Base-by-base conservation (phyloP, 2,113 vertebrate genomes). In the Elaphurus davidianus region DNA sequence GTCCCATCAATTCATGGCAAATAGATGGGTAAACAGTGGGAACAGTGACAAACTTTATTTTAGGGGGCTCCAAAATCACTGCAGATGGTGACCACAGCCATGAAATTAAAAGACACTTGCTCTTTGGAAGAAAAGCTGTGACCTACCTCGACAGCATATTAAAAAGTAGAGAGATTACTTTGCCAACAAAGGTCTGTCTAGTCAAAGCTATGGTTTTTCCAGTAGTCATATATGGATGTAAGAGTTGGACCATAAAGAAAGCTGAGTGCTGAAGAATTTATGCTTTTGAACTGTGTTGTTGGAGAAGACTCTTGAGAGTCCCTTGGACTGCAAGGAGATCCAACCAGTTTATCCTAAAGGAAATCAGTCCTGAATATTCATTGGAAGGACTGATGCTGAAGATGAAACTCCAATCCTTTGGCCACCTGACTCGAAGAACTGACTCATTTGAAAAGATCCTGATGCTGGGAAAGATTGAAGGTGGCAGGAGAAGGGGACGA, bases 401-500 rank as follows among this genome's bases (percentile, higher is more conserved):
- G 33, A 8, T 0, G 64, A 67, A 67, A 67, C 64, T 21, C 33
- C 64, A 21, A 11, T 67, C 9, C 33, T 36, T 36, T 36, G 33
- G 1, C 33, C 17, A 67, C 17, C 33, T 67, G 33, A 67, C 0
- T 0, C 0, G 1, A 67, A 67, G 64, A 67, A 21, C 64, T 67
- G 64, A 67, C 4, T 67, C n/a, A 67, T 67, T 67, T 67, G 33
- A 36, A 67, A 67, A 67, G 33, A 67, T 2, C 33, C 64, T 67
- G 64, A 36, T 11, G 2, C 64, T 67, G 64, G 33, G 17, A 36
- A 67, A 67, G 33, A 67, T 21, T 67, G 16, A 67, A 67, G 17
- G 33, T 0, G 0, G 1, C 4, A 64, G 15, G 62, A 67, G 17
- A 67, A 67, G 17, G n/a, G 33, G 33, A 36, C 0, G 4, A 36